Conservation (phyloP, 1,140 invertebrate genomes). For the Sarcophaga peregrina region DNA sequence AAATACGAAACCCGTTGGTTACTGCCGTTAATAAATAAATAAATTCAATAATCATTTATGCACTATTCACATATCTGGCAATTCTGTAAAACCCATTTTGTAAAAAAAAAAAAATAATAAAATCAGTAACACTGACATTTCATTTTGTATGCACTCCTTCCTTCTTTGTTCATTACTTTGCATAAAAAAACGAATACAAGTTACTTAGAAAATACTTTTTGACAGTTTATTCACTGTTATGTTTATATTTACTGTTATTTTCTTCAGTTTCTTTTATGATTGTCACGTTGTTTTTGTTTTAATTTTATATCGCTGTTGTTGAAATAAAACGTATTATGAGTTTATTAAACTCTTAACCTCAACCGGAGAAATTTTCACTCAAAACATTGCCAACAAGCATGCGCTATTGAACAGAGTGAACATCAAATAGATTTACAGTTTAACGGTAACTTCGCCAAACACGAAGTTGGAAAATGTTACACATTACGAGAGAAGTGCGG, state of each 20-base stretch:
- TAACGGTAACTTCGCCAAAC: slow-evolving; percentile 34
- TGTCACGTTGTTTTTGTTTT: not conserved
- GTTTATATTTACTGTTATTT: slow-evolving; percentile 33
- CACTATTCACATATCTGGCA: not conserved
- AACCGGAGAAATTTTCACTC: slow-evolving; percentile 29
- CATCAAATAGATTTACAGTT: not conserved
- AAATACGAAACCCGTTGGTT: no score
- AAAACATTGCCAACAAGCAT: slow-evolving; percentile 11
- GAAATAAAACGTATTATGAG: slow-evolving; percentile 22
- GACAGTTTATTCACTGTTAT: slow-evolving; percentile 21
- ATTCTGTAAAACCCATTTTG: not conserved
- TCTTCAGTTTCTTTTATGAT: not conserved
- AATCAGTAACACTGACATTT: not conserved
- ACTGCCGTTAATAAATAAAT: no score
- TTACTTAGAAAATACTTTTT: not conserved
- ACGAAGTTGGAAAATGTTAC: slow-evolving; percentile 40
- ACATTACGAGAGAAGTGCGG: slow-evolving; percentile 32
- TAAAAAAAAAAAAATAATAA: not conserved
- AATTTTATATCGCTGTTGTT: not conserved
- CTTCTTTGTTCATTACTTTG: not conserved
- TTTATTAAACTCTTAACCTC: slow-evolving; percentile 37
- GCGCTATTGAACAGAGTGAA: slow-evolving; percentile 23
- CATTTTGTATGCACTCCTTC: not conserved
- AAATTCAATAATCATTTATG: no score
- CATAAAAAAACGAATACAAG: not conserved